Evolutionary conservation across 2,888 invertebrate genomes (phyloP).

Genomic region (Orthosia incerta): DNA sequence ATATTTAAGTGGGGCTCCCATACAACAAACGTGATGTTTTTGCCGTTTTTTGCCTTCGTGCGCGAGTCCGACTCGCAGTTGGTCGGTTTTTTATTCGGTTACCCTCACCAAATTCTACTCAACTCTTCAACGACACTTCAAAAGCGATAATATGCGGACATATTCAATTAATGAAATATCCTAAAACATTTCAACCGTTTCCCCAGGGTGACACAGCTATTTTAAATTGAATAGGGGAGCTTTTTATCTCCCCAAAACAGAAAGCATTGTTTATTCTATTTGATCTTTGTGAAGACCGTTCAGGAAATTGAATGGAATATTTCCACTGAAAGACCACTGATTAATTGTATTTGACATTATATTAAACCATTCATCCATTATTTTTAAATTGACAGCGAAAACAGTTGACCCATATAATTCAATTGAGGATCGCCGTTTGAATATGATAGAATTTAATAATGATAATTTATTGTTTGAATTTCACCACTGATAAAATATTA

Average conservation of each 20-base stretch:
- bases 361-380: neutral
- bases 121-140: neutral
- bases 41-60: no score
- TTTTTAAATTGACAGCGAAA: neutral
- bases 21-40: no score
- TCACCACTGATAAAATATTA: no score
- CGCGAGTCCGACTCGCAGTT: no score
- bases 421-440: neutral
- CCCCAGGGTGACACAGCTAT: neutral
- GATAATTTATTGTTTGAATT: no score
- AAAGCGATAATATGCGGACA: neutral
- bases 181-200: neutral
- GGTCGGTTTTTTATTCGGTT: no score
- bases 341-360: no score
- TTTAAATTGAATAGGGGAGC: neutral
- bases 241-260: neutral
- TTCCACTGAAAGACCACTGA: neutral
- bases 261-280: neutral
- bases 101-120: neutral
- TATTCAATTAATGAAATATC: conserved; percentile 34
- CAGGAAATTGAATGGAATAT: neutral
- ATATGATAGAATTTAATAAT: no score
- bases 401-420: neutral
- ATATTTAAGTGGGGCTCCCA: no score
- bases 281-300: neutral